A percentile compares a stretch with the other conserved stretches of the same genome.
Conservation (phyloP, 1,140 invertebrate genomes). For the Drosophila yakuba region DNA sequence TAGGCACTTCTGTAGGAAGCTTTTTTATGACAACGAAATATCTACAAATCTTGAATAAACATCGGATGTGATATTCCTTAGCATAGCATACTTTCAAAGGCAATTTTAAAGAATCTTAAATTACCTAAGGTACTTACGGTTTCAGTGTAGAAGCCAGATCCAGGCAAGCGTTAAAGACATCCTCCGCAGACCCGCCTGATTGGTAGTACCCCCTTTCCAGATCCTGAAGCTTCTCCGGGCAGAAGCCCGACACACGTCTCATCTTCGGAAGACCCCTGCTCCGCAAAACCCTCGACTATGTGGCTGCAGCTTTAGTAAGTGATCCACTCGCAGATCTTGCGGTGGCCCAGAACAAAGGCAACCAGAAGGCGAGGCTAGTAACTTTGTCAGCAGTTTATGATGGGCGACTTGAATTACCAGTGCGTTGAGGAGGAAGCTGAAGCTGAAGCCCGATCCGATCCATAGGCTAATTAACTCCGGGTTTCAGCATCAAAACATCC, state of each 20-base stretch:
- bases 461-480: slow-evolving; percentile 45
- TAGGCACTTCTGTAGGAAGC: no score
- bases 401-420: slow-evolving; percentile 69
- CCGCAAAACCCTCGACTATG: background rate
- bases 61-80: no score
- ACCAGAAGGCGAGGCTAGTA: slow-evolving; percentile 20
- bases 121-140: background rate
- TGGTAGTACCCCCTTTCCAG: background rate
- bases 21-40: no score
- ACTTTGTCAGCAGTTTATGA: slow-evolving; percentile 77
- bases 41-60: no score
- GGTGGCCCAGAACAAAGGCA: slow-evolving; percentile 53
- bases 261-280: background rate
- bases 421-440: slow-evolving; percentile 6
- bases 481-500: background rate
- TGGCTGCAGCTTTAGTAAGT: slow-evolving; percentile 34
- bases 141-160: slow-evolving; percentile 44
- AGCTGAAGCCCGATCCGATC: background rate
- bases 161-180: slow-evolving; percentile 68
- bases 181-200: slow-evolving; percentile 1
- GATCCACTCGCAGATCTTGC: slow-evolving; percentile 62
- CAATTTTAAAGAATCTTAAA: background rate
- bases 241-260: slow-evolving; percentile 68
- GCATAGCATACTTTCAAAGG: background rate
- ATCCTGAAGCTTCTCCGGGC: slow-evolving; percentile 16